These are phyloP conservation scores for Coptodon rendalli DNA, from an alignment of 2,113 vertebrate species.

Conservation along the genomic window DNA sequence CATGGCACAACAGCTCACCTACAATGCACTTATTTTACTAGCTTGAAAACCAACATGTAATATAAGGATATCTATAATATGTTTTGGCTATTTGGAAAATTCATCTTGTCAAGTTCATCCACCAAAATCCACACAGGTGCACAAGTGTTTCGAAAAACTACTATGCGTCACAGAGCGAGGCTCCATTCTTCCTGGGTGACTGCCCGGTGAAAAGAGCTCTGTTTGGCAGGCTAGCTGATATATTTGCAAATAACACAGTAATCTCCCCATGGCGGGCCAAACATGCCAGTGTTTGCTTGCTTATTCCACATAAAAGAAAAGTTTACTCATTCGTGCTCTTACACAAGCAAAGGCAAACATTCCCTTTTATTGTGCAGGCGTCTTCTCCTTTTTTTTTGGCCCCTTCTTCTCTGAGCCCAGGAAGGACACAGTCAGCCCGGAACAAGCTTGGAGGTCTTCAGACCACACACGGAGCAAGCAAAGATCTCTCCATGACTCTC, in stretches of 20 bases:
- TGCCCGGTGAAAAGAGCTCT: slow-evolving; percentile 1
- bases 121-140: not conserved
- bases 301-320: slow-evolving; percentile 64
- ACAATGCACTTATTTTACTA: not conserved
- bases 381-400: slow-evolving; percentile 25
- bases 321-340: slow-evolving; percentile 40
- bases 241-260: slow-evolving; percentile 54
- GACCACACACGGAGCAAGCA: slow-evolving; percentile 73
- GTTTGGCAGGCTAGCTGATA: slow-evolving; percentile 37
- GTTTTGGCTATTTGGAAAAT: not conserved
- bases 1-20: not conserved
- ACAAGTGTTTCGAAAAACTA: not conserved
- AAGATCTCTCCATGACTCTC: slow-evolving; percentile 29
- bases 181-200: slow-evolving; percentile 5
- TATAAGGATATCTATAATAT: not conserved
- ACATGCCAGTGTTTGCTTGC: slow-evolving; percentile 62
- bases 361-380: slow-evolving; percentile 60
- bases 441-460: slow-evolving; percentile 69
- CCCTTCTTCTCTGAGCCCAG: slow-evolving; percentile 47
- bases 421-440: slow-evolving; percentile 62
- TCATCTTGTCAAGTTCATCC: not conserved
- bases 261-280: slow-evolving; percentile 40
- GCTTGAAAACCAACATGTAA: not conserved
- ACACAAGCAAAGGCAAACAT: slow-evolving; percentile 70
- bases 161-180: not conserved